These are phyloP conservation scores for Magallana ariakensis DNA, from an alignment of 1,140 invertebrate species.

Conservation along the genomic window DNA sequence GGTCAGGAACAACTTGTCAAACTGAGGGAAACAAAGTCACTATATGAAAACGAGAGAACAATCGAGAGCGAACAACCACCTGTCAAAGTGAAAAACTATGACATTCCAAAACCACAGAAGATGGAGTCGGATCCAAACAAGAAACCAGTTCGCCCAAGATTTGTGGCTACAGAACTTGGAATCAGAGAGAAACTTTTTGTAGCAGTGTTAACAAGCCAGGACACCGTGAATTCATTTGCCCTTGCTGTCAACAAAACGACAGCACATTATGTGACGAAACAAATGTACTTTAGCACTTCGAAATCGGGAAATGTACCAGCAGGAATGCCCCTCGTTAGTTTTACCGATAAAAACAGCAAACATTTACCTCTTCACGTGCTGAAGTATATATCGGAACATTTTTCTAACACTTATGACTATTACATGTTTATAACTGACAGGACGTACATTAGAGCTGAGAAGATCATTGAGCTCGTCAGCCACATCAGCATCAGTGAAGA, in stretches of 20 bases:
- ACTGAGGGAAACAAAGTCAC: constrained; percentile 61
- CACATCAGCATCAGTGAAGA: constrained; percentile 90
- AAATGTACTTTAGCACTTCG: constrained; percentile 88
- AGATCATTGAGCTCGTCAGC: constrained; percentile 85
- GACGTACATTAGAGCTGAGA: constrained; percentile 88
- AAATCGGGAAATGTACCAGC: constrained; percentile 78
- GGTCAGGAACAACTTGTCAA: constrained; percentile 60
- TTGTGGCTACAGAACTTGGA: constrained; percentile 95
- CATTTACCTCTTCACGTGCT: constrained; percentile 84
- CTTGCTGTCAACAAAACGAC: constrained; percentile 90
- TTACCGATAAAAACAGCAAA: constrained; percentile 75
- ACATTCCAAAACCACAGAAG: not conserved
- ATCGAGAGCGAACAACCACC: constrained; percentile 18
- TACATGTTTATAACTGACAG: constrained; percentile 92
- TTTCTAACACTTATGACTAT: constrained; percentile 92
- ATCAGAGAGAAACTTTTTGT: constrained; percentile 94
- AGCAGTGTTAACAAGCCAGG: constrained; percentile 88
- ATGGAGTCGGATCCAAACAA: constrained; percentile 45
- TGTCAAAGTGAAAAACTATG: not conserved
- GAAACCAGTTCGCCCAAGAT: constrained; percentile 86
- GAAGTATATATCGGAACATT: constrained; percentile 94
- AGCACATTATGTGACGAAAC: constrained; percentile 88
- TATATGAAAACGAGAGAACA: constrained; percentile 24
- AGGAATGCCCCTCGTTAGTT: constrained; percentile 75
- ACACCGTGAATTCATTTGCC: constrained; percentile 86